Conservation (phyloP, 1,140 invertebrate species). For the Drosophila ercepeae region DNA sequence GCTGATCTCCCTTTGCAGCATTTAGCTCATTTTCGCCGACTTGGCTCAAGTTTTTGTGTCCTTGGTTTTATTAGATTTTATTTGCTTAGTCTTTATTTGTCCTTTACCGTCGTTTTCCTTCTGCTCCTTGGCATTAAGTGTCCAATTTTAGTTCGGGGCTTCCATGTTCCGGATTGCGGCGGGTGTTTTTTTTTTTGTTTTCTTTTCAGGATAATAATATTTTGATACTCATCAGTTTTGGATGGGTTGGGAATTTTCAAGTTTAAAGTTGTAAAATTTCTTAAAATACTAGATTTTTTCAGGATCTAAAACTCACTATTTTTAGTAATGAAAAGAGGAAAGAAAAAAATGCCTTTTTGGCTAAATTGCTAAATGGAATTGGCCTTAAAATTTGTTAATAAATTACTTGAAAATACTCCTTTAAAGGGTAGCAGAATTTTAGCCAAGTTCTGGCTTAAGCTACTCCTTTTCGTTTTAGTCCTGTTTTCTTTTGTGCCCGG, state of each 20-base stretch:
- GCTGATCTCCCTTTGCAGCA: conserved; percentile 16
- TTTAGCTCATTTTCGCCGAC: conserved; percentile 65
- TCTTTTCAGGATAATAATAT: conserved; percentile 44
- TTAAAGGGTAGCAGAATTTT: conserved; percentile 3
- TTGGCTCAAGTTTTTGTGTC: conserved; percentile 65
- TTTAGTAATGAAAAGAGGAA: too few relatives aligned
- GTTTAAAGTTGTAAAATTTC: background rate
- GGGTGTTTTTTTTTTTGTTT: conserved; percentile 6
- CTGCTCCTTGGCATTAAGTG: conserved; percentile 48
- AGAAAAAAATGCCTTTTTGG: too few relatives aligned
- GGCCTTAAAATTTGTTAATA: too few relatives aligned
- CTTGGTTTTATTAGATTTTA: conserved; percentile 78
- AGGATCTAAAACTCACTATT: background rate
- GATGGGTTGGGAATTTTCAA: too few relatives aligned
- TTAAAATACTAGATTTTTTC: background rate
- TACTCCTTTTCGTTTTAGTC: conserved; percentile 14
- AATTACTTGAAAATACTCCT: background rate
- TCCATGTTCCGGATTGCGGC: conserved; percentile 1
- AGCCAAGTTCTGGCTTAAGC: background rate
- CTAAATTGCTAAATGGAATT: too few relatives aligned
- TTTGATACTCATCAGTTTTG: conserved; percentile 14
- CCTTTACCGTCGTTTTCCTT: conserved; percentile 49
- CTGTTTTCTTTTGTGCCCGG: conserved; percentile 30
- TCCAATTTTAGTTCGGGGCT: conserved; percentile 60
- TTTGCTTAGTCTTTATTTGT: conserved; percentile 81